These are phyloP conservation scores for Lagopus muta DNA, from an alignment of 2,113 vertebrate species.

Conservation along the genomic window DNA sequence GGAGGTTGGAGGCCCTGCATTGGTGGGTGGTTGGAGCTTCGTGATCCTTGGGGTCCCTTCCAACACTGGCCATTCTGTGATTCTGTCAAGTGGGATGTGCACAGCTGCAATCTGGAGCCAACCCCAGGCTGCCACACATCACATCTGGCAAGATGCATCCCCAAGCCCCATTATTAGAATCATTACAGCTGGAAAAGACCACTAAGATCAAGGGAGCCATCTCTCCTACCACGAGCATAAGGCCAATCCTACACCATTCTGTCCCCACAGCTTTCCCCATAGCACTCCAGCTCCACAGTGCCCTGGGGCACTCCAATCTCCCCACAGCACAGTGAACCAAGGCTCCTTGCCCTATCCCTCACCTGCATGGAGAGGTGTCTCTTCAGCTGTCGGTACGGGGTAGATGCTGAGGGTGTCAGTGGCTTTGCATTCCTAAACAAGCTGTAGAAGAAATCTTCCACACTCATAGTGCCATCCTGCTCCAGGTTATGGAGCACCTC, in stretches of 20 bases:
- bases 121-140: not conserved
- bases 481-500: constrained; percentile 82
- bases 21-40: no score
- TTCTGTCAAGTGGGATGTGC: not conserved
- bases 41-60: no score
- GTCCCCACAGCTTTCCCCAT: not conserved
- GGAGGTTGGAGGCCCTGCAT: no score
- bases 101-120: not conserved
- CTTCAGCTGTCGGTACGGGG: constrained; percentile 93
- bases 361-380: constrained; percentile 95
- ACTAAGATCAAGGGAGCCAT: not conserved
- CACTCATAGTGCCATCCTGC: constrained; percentile 82
- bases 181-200: no score
- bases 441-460: constrained; percentile 89
- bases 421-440: constrained; percentile 84
- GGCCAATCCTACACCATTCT: not conserved
- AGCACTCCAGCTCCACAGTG: not conserved
- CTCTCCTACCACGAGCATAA: not conserved
- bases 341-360: not conserved
- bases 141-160: not conserved
- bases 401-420: constrained; percentile 86
- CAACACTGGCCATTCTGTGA: no score
- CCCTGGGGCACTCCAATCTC: not conserved
- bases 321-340: not conserved
- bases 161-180: not conserved